These are phyloP conservation scores for Propithecus perrieri DNA, from an alignment of 2,797 vertebrate species.

Conservation along the genomic window DNA sequence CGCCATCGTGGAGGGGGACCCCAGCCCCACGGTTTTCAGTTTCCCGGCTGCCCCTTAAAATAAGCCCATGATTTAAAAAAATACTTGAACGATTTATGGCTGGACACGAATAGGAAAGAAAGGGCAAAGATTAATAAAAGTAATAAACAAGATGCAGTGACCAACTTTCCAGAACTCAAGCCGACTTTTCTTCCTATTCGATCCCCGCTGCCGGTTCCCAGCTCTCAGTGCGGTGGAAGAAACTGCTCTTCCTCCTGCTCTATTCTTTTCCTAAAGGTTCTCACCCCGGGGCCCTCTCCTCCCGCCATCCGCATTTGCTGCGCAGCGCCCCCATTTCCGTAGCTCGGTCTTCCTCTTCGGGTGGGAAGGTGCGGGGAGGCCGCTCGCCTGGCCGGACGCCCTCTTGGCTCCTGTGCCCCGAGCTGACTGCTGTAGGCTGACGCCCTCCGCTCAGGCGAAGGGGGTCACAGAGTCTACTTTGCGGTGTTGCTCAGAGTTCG, in stretches of 20 bases:
- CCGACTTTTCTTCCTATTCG: accelerated
- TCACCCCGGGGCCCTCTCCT: background rate
- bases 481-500: background rate
- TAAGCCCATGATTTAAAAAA: background rate
- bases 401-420: background rate
- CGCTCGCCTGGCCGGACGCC: accelerated
- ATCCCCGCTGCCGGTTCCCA: background rate
- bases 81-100: background rate
- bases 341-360: background rate
- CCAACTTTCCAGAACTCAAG: background rate
- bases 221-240: accelerated
- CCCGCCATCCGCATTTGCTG: background rate
- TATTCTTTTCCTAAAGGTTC: background rate
- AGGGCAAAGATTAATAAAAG: background rate
- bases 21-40: background rate
- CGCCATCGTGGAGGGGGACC: background rate
- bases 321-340: background rate
- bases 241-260: accelerated
- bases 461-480: too few relatives aligned
- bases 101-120: too few relatives aligned
- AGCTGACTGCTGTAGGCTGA: background rate
- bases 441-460: background rate
- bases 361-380: background rate
- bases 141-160: background rate
- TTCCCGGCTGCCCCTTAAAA: background rate